Conservation (phyloP, 1,140 invertebrate species). For the Apocrypta bakeri region DNA sequence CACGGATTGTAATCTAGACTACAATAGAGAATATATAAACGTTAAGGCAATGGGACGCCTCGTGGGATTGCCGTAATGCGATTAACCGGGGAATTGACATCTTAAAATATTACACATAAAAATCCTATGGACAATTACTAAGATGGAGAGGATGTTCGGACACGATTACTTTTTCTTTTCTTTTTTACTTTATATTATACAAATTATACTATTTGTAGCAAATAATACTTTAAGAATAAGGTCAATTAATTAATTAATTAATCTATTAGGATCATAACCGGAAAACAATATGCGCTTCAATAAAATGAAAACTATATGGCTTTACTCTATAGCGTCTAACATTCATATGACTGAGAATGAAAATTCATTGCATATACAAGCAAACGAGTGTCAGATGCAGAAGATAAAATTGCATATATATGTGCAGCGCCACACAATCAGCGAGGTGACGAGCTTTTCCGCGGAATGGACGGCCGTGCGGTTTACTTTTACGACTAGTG, state of each 20-base stretch:
- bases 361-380: background rate
- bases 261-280: too few relatives aligned
- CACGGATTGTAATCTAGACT: background rate
- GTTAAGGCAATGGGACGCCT: background rate
- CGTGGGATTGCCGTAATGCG: background rate
- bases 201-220: too few relatives aligned
- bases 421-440: background rate
- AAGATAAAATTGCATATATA: background rate
- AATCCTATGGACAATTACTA: too few relatives aligned
- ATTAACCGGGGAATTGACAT: too few relatives aligned
- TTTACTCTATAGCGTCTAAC: background rate
- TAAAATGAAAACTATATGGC: background rate
- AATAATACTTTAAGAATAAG: too few relatives aligned
- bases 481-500: background rate
- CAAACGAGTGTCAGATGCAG: background rate
- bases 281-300: background rate
- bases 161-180: too few relatives aligned
- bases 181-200: too few relatives aligned
- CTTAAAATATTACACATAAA: too few relatives aligned
- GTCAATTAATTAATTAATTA: too few relatives aligned
- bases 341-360: background rate
- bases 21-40: too few relatives aligned
- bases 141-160: too few relatives aligned
- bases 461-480: background rate
- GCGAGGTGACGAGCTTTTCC: background rate